A percentile compares a stretch with the other conserved stretches of the same genome.
Evolutionary conservation across 2,113 vertebrate genomes (phyloP).

Genomic region (Crotalus horridus): DNA sequence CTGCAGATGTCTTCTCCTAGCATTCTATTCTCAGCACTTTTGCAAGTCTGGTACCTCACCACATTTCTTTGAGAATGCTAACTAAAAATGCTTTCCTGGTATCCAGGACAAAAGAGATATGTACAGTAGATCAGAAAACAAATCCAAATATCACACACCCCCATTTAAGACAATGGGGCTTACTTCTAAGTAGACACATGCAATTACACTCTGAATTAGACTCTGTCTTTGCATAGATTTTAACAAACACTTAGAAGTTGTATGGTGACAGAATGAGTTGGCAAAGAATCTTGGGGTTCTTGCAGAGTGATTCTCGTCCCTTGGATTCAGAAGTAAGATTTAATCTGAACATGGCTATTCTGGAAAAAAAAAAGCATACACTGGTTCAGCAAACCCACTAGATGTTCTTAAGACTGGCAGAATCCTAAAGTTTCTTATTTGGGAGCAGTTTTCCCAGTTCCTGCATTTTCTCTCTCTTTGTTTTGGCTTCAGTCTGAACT

Average conservation of each 20-base stretch:
- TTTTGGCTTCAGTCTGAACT: conserved; percentile 42
- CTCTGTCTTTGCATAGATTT: not conserved
- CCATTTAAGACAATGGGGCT: not conserved
- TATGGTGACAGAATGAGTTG: not conserved
- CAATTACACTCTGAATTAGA: not conserved
- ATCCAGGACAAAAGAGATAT: conserved; percentile 54
- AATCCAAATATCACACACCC: not conserved
- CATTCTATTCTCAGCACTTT: conserved; percentile 31
- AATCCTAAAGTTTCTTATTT: not conserved
- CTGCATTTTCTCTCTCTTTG: not conserved
- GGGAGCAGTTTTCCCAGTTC: not conserved
- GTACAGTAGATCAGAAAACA: not conserved
- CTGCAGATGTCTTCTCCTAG: conserved; percentile 43
- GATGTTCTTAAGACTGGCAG: not conserved
- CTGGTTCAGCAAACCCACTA: not conserved
- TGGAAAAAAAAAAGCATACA: not conserved
- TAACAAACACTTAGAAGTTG: not conserved
- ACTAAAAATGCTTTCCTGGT: conserved; percentile 7
- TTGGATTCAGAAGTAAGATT: not conserved
- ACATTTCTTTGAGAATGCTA: conserved; percentile 28
- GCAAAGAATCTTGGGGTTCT: not conserved
- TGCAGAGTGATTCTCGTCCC: not conserved
- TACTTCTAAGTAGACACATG: not conserved
- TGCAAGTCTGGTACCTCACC: not conserved
- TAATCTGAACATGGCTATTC: not conserved